Base-by-base conservation (phyloP, 2,113 vertebrate genomes). In the Oceanodroma tethys region DNA sequence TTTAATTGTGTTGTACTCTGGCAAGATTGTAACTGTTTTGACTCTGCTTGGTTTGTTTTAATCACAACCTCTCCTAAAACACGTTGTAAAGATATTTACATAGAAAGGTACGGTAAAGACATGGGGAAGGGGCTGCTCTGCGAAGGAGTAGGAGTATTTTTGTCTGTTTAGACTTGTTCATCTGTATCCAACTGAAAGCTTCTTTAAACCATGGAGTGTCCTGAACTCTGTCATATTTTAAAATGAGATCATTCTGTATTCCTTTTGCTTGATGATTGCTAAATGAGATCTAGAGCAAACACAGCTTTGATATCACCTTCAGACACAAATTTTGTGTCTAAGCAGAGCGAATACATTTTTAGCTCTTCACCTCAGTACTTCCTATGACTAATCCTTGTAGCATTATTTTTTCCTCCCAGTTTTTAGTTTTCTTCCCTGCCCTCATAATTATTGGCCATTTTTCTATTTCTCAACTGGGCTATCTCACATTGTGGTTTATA, bases 291-390 rank as follows among this genome's bases (percentile, higher is more conserved):
- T 73, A 66, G 81, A 87, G 40, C 40, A 89, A 81, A 62, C 13
- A 38, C 21, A 63, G 71, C 75, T 96, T 96, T 86, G 86, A 22
- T 90, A 72, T 59, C 74, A 92, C 75, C 89, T 93, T 90, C 81
- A 93, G 70, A 85, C 55, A 70, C 42, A 85, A 53, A 56, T 87
- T 87, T 90, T 82, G 26, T 85, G n/a, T 74, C 55, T 56, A 74
- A 87, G 66, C n/a, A 74, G 50, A 85, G 40, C 10, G 48, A 34
- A 71, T 53, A 34, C 11, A n/a, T 90, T 92, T 91, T 94, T 91
- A 84, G 63, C 60, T 85, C 78, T 78, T 91, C 48, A 71, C 42
- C 68, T 73, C 60, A 67, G 32, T 58, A 25, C 43, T 81, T 81
- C 56, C 52, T 90, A 22, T 93, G 94, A 87, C 42, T 94, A 91